Base-by-base conservation (phyloP, 1,140 invertebrate species). In the Leptopilina boulardi region DNA sequence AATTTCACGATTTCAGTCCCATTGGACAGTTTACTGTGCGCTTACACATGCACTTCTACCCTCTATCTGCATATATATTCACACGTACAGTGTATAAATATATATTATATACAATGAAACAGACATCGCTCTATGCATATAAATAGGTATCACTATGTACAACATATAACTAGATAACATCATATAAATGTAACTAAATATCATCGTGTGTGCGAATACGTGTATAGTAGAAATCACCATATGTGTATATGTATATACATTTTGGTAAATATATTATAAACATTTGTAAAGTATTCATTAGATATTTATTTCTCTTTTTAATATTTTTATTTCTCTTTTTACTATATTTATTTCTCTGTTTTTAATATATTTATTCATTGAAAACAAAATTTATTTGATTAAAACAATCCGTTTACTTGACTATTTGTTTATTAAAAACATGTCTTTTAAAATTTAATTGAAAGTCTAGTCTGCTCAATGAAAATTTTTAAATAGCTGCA, bases 1-100 rank as follows among this genome's bases (percentile, higher is more conserved):
- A 87, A 89, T 89, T 89, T 88, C 84, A 81, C 84, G 85, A 86
- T 87, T 83, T 83, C 84, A 83, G 81, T 86, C 85, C 82, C 84
- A 26, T 15, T 23, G 56, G 21, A 59, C 13, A 26, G 56, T 21
- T 59, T 23, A 26, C 56, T 23, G 21, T 59, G 3, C 54, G 54
- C 21, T 23, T 59, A 59, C 54, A 59, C 54, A 59, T 23, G 54
- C 54, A 59, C 54, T 59, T 23, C 54, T 59, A 21, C 21, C n/a
- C 10, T 23, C 18, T 19, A 59, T 59, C 18, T 59, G 9, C 19
- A 21, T 59, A 23, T 23, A 59, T 59, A 59, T 51, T 51, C 54
- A 59, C 54, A 59, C 54, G 54, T 59, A 59, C 19, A 51, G 47
- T 51, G 47, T 51, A 51, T 51, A 51, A 51, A 51, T 51, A 51